A percentile compares a stretch with the other conserved stretches of the same genome.
phyloP scores from a whole-genome alignment of 2,797 vertebrate species.

The Hozukius guyotensis region DNA sequence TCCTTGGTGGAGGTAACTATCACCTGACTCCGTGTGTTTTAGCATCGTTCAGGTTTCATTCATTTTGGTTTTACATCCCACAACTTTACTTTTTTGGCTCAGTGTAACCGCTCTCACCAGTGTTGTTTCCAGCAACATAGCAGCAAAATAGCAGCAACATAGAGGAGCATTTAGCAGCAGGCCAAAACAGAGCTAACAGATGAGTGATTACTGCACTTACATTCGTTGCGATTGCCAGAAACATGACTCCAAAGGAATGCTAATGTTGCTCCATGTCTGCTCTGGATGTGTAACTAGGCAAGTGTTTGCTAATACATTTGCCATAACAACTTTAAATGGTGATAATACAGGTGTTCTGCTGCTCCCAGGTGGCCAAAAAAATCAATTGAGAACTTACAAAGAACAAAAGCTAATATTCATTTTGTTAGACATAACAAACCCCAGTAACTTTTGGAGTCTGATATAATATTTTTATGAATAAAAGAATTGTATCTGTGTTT shows the following conservation, averaged over 20 bases:
- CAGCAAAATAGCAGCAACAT: background rate
- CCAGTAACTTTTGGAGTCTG: no score
- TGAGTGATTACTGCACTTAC: background rate
- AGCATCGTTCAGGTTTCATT: background rate
- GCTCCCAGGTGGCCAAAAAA: no score
- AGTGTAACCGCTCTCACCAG: background rate
- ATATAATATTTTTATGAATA: accelerated
- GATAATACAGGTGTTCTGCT: no score
- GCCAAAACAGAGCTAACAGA: background rate
- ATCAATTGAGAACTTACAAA: no score
- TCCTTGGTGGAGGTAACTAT: background rate
- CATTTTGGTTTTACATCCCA: background rate
- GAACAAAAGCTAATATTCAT: no score
- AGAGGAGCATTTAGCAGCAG: background rate
- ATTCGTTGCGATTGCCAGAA: background rate
- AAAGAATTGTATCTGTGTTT: no score
- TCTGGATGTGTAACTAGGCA: background rate
- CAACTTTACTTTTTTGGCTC: background rate
- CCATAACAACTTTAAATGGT: no score
- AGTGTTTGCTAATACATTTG: no score
- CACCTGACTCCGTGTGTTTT: background rate
- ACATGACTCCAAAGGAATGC: background rate
- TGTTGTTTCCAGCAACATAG: background rate
- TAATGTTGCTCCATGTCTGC: background rate
- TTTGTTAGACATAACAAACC: no score